phyloP scores from a whole-genome alignment of 2,888 invertebrate species.

The Venusia cambrica region DNA sequence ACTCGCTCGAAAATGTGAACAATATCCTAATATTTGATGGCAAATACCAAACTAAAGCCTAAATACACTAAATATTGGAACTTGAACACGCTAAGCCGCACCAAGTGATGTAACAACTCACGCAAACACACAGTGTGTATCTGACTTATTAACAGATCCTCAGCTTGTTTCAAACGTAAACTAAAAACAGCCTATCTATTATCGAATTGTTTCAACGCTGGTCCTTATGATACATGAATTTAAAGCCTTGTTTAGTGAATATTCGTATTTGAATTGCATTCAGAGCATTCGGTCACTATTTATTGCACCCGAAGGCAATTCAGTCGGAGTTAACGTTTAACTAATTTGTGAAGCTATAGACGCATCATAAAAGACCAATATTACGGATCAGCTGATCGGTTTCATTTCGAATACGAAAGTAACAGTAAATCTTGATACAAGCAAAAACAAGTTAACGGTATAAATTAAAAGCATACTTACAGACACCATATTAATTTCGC shows the following conservation, averaged over 20 bases:
- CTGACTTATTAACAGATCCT: slow-evolving; percentile 73
- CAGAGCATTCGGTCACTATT: slow-evolving; percentile 65
- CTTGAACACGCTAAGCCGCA: slow-evolving; percentile 68
- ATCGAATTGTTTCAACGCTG: slow-evolving; percentile 15
- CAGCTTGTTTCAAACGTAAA: slow-evolving; percentile 38
- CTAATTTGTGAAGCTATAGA: slow-evolving; percentile 78
- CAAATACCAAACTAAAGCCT: slow-evolving; percentile 71
- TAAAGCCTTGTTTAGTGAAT: slow-evolving; percentile 28
- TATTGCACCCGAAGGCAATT: slow-evolving; percentile 75
- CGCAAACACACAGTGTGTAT: slow-evolving; percentile 71
- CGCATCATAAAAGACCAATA: slow-evolving; percentile 59
- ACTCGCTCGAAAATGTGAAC: slow-evolving; percentile 59
- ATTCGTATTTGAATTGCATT: slow-evolving; percentile 54
- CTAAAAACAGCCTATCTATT: slow-evolving; percentile 32
- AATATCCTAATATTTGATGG: slow-evolving; percentile 71
- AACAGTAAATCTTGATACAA: no score
- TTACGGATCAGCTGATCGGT: slow-evolving; percentile 57
- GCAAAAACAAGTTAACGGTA: no score
- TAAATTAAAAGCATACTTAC: no score
- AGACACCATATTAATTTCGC: no score
- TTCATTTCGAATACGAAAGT: slow-evolving; percentile 16
- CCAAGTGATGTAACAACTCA: slow-evolving; percentile 73
- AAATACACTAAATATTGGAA: slow-evolving; percentile 74
- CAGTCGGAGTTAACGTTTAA: slow-evolving; percentile 72
- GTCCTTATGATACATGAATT: slow-evolving; percentile 23